Evolutionary conservation across 2,888 invertebrate species (phyloP), one percentile per base, ranked within the genome.

Genomic region (Temnothorax unifasciatus): DNA sequence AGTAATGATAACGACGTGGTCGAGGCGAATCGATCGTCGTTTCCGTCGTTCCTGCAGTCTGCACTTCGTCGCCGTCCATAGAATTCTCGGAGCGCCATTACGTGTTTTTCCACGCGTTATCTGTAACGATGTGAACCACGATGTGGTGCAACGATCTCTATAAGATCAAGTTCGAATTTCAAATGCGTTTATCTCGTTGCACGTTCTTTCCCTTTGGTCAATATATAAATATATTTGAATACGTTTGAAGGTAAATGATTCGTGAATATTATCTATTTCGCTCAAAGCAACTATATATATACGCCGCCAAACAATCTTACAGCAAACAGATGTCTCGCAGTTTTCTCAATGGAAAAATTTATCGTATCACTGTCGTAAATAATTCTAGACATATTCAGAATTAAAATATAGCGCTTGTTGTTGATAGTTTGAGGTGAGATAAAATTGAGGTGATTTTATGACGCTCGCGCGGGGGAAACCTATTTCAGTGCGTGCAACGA

Each of bases 1-100:
- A 85, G 47, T 81, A 83, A 87, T 88, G 88, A 85, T 69, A 82
- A 89, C 86, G 76, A 87, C 83, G 85, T 85, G 89, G 89, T 85
- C 74, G 82, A 69, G 57, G 54, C 77, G 79, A 84, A 90, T 83
- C 87, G 90, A 85, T 85, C 54, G 75, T 34, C 74, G 82, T 81
- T 84, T 89, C 87, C 64, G 57, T 44, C 84, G 79, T 66, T 84
- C 68, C 50, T 63, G 61, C 68, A 81, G 68, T 50, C 38, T 68
- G 21, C 66, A 59, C 61, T 57, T 57, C 50, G n/a, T 29, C 61
- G 66, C 18, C 18, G 29, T 25, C 21, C 59, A 44, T 34, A 15
- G 52, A 83, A 85, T 71, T 79, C 59, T 47, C 74, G 41, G n/a
- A 1, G 4, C 13, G 47, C 11, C 34, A 59, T 79, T 57, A 73